phyloP scores from a whole-genome alignment of 2,797 vertebrate species.

The Cottoperca gobio region DNA sequence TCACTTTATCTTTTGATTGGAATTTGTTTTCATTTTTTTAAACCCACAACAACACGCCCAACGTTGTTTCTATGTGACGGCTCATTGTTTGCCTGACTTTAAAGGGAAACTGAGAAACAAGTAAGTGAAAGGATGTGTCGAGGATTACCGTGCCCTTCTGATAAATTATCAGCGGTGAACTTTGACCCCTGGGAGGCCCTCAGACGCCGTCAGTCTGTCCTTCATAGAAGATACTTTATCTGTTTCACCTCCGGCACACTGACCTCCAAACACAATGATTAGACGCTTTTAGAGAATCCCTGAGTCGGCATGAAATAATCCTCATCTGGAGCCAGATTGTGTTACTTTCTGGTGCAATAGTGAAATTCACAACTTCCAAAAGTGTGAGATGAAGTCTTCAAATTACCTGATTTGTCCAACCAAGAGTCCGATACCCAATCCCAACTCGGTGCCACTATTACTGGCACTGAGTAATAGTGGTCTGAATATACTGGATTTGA shows the following conservation, averaged over 20 bases:
- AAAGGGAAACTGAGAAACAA: conserved; percentile 2
- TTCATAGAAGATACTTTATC: conserved; percentile 33
- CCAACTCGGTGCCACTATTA: no score
- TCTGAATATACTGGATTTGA: no score
- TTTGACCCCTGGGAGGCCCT: conserved; percentile 27
- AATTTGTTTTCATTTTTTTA: background rate
- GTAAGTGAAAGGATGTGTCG: conserved; percentile 6
- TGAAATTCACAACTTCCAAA: background rate
- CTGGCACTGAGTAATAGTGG: no score
- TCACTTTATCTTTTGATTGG: background rate
- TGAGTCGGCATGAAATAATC: background rate
- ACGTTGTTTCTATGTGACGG: background rate
- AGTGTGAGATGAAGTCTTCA: background rate
- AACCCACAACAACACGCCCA: background rate
- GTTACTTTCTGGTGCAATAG: background rate
- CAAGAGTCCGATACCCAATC: background rate
- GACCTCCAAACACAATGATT: conserved; percentile 26
- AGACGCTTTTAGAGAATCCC: background rate
- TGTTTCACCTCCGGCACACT: conserved; percentile 43
- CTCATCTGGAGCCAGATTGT: background rate
- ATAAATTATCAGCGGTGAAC: conserved; percentile 37
- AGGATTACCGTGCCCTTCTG: background rate
- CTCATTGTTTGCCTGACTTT: conserved; percentile 27
- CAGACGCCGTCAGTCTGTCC: background rate
- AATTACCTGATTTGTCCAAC: background rate